Evolutionary conservation across 2,888 invertebrate species (phyloP).

Genomic region (Oscheius sp.): DNA sequence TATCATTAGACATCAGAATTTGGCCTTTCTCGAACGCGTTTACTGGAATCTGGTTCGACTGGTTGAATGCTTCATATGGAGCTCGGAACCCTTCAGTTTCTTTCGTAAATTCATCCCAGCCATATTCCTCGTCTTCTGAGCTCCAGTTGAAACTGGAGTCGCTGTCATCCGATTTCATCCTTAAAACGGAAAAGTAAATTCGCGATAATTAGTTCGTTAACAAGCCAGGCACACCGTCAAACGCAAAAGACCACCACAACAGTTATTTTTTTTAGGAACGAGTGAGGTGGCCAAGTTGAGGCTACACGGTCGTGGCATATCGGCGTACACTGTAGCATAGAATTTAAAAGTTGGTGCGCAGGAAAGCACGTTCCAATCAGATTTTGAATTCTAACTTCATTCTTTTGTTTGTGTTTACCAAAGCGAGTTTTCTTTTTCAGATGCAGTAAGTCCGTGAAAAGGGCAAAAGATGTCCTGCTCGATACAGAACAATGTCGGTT

Average conservation of each 20-base stretch:
- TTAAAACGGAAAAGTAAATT: neutral
- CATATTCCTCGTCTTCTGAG: constrained; percentile 9
- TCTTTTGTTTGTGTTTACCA: no score
- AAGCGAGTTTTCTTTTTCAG: neutral
- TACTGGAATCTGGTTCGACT: constrained; percentile 6
- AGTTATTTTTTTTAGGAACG: no score
- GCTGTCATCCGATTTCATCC: neutral
- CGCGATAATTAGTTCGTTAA: neutral
- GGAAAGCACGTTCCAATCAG: no score
- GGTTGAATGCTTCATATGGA: constrained; percentile 4
- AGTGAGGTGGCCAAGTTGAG: no score
- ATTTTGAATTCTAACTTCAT: no score
- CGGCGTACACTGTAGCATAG: no score
- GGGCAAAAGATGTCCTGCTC: neutral
- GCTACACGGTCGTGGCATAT: no score
- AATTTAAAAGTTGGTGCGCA: no score
- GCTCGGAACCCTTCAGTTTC: neutral
- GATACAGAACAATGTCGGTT: neutral
- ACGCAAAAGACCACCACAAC: no score
- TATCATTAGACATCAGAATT: constrained; percentile 17
- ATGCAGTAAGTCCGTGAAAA: neutral
- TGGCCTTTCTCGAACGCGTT: constrained; percentile 7
- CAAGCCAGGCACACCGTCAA: neutral
- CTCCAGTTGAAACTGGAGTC: constrained; percentile 10
- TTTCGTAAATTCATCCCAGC: neutral